A percentile compares a stretch with the other conserved stretches of the same genome.
phyloP scores from a whole-genome alignment of 2,113 vertebrate species.

The Gila orcuttii region DNA sequence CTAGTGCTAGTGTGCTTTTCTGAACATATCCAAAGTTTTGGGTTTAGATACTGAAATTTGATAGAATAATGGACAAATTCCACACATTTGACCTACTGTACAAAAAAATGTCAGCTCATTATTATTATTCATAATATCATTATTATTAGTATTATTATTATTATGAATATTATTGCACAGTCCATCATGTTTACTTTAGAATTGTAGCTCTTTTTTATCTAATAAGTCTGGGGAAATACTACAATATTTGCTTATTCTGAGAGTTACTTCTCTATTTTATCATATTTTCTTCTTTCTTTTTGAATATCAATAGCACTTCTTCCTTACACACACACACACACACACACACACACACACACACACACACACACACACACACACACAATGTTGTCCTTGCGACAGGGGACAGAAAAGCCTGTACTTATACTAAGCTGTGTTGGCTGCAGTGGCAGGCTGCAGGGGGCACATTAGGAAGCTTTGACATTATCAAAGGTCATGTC shows the following conservation, averaged over 20 bases:
- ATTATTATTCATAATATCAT: too few species aligned
- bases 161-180: too few species aligned
- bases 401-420: background rate
- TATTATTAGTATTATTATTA: too few species aligned
- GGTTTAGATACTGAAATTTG: too few species aligned
- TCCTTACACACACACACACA: slow-evolving; percentile 20
- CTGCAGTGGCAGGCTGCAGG: slow-evolving; percentile 22
- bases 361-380: slow-evolving; percentile 26
- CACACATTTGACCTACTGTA: too few species aligned
- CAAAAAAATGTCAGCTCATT: too few species aligned
- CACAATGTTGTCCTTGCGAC: slow-evolving; percentile 12
- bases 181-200: background rate
- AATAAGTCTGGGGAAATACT: background rate
- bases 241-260: background rate
- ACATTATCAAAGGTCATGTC: slow-evolving; percentile 61
- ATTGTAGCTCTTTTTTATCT: background rate
- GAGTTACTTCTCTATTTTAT: background rate
- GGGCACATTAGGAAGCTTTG: slow-evolving; percentile 47
- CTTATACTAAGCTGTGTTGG: slow-evolving; percentile 18
- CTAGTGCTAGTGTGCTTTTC: too few species aligned
- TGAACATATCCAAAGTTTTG: too few species aligned
- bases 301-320: background rate
- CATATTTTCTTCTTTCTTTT: background rate
- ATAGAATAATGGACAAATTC: too few species aligned
- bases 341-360: slow-evolving; percentile 31